phyloP scores from a whole-genome alignment of 2,797 vertebrate species.

The Leptoclinus maculatus region DNA sequence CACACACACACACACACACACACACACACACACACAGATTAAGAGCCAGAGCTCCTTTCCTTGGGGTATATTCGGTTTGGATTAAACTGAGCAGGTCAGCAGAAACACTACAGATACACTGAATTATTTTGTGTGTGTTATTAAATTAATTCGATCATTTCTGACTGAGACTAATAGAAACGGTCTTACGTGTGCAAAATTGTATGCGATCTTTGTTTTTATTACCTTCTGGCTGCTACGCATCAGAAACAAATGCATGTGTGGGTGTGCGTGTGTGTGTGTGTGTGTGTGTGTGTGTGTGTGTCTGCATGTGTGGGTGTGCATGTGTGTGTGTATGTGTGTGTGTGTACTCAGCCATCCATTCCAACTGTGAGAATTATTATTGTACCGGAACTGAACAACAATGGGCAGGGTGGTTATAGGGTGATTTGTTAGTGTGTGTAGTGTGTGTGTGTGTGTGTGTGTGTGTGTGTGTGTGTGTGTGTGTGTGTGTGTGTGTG shows the following conservation, averaged over 20 bases:
- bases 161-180: not conserved
- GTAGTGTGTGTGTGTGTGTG: not conserved
- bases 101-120: not conserved
- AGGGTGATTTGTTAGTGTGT: not conserved
- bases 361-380: not conserved
- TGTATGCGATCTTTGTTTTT: not conserved
- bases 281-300: not conserved
- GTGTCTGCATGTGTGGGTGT: not conserved
- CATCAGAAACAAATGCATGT: not conserved
- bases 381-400: not conserved
- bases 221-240: not conserved
- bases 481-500: too few relatives aligned
- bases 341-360: not conserved
- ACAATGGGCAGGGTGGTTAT: not conserved
- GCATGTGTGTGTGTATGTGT: not conserved
- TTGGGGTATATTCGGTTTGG: slow-evolving; percentile 3
- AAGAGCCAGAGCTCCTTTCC: not conserved
- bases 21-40: slow-evolving; percentile 25
- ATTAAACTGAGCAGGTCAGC: not conserved
- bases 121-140: not conserved
- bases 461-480: not conserved
- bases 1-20: slow-evolving; percentile 38
- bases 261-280: not conserved
- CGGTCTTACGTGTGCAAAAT: not conserved
- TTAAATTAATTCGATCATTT: too few relatives aligned